Evolutionary conservation across 2,113 vertebrate genomes (phyloP), one percentile per base, ranked within the genome.

Genomic region (Ramphastos sulfuratus): DNA sequence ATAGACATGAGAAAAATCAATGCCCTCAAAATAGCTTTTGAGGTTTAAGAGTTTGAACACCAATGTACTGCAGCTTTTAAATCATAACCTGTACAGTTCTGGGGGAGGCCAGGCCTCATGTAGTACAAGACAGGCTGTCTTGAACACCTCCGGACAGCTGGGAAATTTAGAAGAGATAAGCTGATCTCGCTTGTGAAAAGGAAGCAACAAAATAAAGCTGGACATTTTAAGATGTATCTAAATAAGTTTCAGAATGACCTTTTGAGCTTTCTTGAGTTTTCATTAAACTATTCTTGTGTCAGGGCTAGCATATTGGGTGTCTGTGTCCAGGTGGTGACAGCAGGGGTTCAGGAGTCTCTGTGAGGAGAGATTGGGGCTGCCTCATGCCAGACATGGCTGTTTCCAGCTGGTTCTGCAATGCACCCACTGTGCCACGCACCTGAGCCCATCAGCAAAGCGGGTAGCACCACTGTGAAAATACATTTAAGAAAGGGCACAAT

Each of bases 391-490:
- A 28, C 20, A 9, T 0, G 1, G 48, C 48, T 12, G 56, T 31
- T 30, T 24, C 48, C 42, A 10, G 31, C 5, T 0, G 0, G 15
- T 15, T 46, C 27, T 21, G 2, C 39, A 10, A 15, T 1, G 0
- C 1, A 13, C 48, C 30, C 30, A 1, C 4, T 2, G 1, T 30
- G 30, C 70, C 0, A 4, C 61, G 13, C 12, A 72, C 44, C 50
- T 19, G 27, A 61, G 39, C 48, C 15, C 31, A 20, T 13, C 56
- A 28, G 46, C 6, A 0, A 55, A 30, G 54, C 28, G 20, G 19
- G 28, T 23, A 9, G 56, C 39, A 35, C 15, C 39, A 11, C 25
- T 3, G 1, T 20, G 56, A 50, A 74, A 71, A 39, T 1, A 2
- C 0, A 27, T 2, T 7, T 58, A 66, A 54, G 69, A 52, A 81